Evolutionary conservation across 2,797 vertebrate genomes (phyloP), one percentile per base, ranked within the genome.

Genomic region (Myiothlypis chrysogaster): DNA sequence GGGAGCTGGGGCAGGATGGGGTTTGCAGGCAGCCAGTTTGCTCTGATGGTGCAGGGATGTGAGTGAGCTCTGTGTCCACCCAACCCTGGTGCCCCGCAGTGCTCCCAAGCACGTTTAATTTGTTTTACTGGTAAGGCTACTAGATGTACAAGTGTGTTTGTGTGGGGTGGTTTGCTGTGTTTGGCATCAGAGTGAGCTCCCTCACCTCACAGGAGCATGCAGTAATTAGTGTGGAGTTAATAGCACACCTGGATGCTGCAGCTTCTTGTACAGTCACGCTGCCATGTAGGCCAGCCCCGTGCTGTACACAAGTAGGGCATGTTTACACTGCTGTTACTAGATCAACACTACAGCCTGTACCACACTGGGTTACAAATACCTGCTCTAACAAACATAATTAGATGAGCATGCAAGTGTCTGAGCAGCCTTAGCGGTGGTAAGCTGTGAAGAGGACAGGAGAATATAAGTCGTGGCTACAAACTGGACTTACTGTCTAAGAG

Each of bases 181-280:
- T 96, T 81, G 93, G 85, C 85, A 41, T 81, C 65, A 73, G 82
- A 73, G 60, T 80, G 10, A 94, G 69, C 46, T 93, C 30, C 52
- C 50, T 83, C 65, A 39, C 84, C 82, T 94, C 43, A 8, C 41
- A 71, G 1, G 71, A 83, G 75, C 44, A 22, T 4, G 75, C 52
- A 80, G 50, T 81, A 94, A 93, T 95, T 91, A 95, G 50, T 0
- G 1, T 30, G 77, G 79, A 21, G 72, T 88, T 96, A 95, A 96
- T 71, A n/a, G 87, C 4, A 52, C 5, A 34, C 46, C 39, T 61
- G 76, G 57, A 76, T 35, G 49, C 69, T 90, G 43, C 69, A 71
- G 79, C 46, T 83, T 27, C 23, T 90, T 84, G 52, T 41, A 14
- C 71, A 55, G 46, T 65, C 68, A 50, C 13, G 5, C 53, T 89